Evolutionary conservation across 2,888 invertebrate genomes (phyloP).

Genomic region (Ceramica pisi): DNA sequence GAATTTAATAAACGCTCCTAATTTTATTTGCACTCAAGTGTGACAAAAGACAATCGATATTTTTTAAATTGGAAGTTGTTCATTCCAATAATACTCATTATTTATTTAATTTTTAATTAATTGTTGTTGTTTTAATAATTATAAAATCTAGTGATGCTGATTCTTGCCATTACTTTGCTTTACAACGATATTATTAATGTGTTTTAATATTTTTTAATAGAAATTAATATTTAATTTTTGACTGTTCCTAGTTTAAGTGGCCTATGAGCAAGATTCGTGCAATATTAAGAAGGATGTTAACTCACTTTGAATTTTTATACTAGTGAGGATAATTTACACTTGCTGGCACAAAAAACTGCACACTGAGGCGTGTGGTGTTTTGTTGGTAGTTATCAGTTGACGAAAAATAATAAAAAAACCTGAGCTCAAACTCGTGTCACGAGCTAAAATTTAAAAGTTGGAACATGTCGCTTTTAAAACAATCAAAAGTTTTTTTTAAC

Average conservation of each 20-base stretch:
- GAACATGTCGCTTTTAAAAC: not conserved
- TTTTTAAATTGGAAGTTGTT: conserved; percentile 59
- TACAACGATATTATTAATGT: conserved; percentile 71
- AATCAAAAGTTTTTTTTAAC: not conserved
- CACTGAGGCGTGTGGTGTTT: conserved; percentile 42
- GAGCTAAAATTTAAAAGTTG: not conserved
- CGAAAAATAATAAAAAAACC: not conserved
- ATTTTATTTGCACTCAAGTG: conserved; percentile 58
- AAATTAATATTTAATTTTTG: conserved; percentile 50
- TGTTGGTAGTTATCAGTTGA: conserved; percentile 36
- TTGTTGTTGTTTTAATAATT: conserved; percentile 42
- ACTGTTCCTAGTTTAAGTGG: conserved; percentile 65
- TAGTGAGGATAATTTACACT: conserved; percentile 58
- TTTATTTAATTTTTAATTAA: conserved; percentile 59
- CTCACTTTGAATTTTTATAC: conserved; percentile 42
- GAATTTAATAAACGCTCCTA: conserved; percentile 19
- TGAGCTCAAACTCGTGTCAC: conserved; percentile 7
- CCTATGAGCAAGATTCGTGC: conserved; percentile 75
- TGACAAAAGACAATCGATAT: conserved; percentile 59
- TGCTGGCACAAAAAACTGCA: conserved; percentile 71
- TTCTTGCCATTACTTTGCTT: conserved; percentile 78
- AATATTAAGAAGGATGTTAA: conserved; percentile 71
- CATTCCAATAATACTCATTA: conserved; percentile 79
- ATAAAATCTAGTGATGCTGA: conserved; percentile 58
- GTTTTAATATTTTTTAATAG: conserved; percentile 32